phyloP scores from a whole-genome alignment of 92 coral and sea anemone species.

The Porites divaricata region DNA sequence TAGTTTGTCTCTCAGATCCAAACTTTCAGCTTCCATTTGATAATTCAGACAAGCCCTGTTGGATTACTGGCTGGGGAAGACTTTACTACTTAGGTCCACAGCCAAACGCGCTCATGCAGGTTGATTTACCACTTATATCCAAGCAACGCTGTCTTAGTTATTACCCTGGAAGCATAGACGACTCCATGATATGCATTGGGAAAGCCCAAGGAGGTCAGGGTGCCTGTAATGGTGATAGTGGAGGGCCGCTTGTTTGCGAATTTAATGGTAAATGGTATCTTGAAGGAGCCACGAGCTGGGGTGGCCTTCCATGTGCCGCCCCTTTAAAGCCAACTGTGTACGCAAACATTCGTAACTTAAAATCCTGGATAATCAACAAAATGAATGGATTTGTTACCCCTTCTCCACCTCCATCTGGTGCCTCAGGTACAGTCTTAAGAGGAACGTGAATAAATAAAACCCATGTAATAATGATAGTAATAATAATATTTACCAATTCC shows the following conservation, averaged over 20 bases:
- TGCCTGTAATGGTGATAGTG: slow-evolving; percentile 23
- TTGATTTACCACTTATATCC: slow-evolving; percentile 11
- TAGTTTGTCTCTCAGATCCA: slow-evolving; percentile 20
- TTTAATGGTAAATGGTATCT: slow-evolving; percentile 54
- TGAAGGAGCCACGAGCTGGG: slow-evolving; percentile 50
- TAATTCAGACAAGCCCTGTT: slow-evolving; percentile 13
- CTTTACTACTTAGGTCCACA: not conserved
- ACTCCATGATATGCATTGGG: slow-evolving; percentile 35
- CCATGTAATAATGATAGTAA: too few relatives aligned
- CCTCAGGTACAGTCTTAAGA: not conserved
- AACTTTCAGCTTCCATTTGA: slow-evolving; percentile 24
- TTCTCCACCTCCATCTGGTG: not conserved
- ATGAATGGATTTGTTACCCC: not conserved
- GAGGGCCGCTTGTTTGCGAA: slow-evolving; percentile 64
- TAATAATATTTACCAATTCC: too few relatives aligned
- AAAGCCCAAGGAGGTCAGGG: slow-evolving; percentile 5
- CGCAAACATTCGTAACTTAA: slow-evolving; percentile 19
- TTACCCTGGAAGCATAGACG: slow-evolving; percentile 1
- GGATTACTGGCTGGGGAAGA: slow-evolving; percentile 43
- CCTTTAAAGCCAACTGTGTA: slow-evolving; percentile 17
- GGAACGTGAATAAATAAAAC: too few relatives aligned
- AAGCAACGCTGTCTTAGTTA: not conserved
- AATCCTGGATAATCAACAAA: slow-evolving; percentile 23
- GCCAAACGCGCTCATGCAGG: slow-evolving; percentile 27
- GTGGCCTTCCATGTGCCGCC: not conserved